Evolutionary conservation across 2,888 invertebrate genomes (phyloP).

Genomic region (Catonia carolina): DNA sequence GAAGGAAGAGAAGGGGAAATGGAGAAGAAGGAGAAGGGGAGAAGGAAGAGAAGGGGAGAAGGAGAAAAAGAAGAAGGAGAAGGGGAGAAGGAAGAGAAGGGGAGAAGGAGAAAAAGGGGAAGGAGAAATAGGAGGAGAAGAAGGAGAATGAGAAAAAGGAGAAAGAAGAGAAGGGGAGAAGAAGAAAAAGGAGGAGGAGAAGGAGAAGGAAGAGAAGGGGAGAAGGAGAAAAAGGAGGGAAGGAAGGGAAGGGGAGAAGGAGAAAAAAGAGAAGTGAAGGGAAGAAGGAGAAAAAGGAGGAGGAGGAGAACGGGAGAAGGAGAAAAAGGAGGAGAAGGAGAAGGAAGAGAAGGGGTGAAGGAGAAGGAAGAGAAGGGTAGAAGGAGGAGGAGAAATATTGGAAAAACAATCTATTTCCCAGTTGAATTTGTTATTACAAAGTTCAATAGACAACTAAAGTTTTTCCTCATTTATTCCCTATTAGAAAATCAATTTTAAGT

Average conservation of each 20-base stretch:
- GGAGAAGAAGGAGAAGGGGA: conserved; percentile 18
- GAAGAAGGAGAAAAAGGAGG: neutral
- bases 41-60: conserved; percentile 14
- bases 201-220: neutral
- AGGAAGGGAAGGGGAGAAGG: neutral
- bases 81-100: conserved; percentile 14
- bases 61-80: conserved; percentile 9
- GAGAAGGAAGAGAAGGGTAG: conserved; percentile 12
- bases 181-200: neutral
- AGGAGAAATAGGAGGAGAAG: neutral
- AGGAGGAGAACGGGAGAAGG: conserved; percentile 8
- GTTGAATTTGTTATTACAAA: no score
- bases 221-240: neutral
- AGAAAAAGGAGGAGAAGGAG: neutral
- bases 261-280: neutral
- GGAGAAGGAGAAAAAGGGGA: neutral
- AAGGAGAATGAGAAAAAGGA: neutral
- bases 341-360: conserved; percentile 16
- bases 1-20: conserved; percentile 6
- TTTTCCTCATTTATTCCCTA: no score
- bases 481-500: no score
- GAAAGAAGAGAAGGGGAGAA: neutral
- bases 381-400: conserved; percentile 7
- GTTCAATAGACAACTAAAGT: no score
- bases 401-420: no score